Conservation (phyloP, 2,888 invertebrate species). For the Drosophila sordidula region DNA sequence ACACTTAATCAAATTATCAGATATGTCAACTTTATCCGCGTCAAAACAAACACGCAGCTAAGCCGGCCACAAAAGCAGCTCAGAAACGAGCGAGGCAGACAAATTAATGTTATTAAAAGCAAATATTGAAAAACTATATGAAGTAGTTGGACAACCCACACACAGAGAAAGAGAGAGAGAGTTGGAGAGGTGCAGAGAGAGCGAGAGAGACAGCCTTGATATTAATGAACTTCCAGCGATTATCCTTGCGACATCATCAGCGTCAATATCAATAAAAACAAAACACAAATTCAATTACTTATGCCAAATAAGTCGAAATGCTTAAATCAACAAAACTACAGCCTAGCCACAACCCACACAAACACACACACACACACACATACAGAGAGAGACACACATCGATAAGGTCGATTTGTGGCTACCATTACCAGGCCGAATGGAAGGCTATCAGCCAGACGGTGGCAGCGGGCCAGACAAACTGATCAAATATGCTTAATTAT, state of each 20-base stretch:
- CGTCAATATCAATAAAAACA: constrained; percentile 63
- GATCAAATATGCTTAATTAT: constrained; percentile 81
- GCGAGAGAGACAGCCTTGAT: constrained; percentile 43
- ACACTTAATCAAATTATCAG: constrained; percentile 78
- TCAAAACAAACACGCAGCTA: constrained; percentile 73
- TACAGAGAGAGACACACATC: constrained; percentile 1
- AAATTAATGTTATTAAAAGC: constrained; percentile 80
- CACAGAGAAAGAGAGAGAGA: constrained; percentile 12
- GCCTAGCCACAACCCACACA: constrained; percentile 42
- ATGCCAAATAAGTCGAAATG: constrained; percentile 81
- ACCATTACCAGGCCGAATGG: constrained; percentile 19
- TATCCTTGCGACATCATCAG: constrained; percentile 71
- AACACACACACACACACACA: constrained; percentile 15
- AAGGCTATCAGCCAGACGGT: constrained; percentile 48
- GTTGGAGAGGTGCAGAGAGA: constrained; percentile 3
- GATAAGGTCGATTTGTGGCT: constrained; percentile 50
- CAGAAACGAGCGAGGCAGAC: constrained; percentile 45
- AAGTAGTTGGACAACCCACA: constrained; percentile 33
- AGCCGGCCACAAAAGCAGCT: constrained; percentile 53
- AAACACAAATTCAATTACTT: constrained; percentile 79
- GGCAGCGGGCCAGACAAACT: constrained; percentile 55
- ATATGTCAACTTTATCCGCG: constrained; percentile 70
- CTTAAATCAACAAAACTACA: constrained; percentile 71
- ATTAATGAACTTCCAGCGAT: constrained; percentile 76
- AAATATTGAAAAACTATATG: constrained; percentile 61